These are phyloP conservation scores for Drosophila quadrilineata DNA, from an alignment of 1,140 invertebrate genomes.

Conservation along the genomic window DNA sequence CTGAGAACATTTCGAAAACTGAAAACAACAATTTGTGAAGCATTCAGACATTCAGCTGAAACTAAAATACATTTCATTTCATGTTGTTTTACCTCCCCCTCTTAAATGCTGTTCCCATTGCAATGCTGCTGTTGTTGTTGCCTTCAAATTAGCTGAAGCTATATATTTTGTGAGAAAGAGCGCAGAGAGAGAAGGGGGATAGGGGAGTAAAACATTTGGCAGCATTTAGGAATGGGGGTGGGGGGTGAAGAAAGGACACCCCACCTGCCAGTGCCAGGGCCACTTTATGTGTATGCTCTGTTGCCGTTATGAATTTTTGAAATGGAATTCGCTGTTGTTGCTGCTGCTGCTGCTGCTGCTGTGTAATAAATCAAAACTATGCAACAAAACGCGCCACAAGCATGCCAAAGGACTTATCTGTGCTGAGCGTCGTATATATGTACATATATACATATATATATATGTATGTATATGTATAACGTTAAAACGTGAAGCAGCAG, in stretches of 20 bases:
- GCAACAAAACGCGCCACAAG: constrained; percentile 77
- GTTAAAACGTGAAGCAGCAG: constrained; percentile 32
- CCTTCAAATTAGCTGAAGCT: constrained; percentile 26
- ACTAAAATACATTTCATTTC: too few species aligned
- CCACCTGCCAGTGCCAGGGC: constrained; percentile 23
- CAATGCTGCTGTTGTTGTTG: not conserved
- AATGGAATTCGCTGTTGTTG: constrained; percentile 58
- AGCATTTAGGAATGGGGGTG: not conserved
- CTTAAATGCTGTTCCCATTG: not conserved
- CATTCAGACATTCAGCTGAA: too few species aligned
- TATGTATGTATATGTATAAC: not conserved
- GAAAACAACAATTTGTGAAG: too few species aligned
- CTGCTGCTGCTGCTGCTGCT: constrained; percentile 24
- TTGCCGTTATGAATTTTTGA: constrained; percentile 72
- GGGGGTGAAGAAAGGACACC: too few species aligned
- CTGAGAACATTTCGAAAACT: too few species aligned
- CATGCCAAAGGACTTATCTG: constrained; percentile 75
- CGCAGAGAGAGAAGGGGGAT: too few species aligned
- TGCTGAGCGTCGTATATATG: constrained; percentile 55
- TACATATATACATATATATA: too few species aligned
- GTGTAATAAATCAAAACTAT: constrained; percentile 78
- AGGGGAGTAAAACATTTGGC: constrained; percentile 36
- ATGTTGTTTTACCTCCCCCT: too few species aligned
- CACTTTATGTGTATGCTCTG: constrained; percentile 42
- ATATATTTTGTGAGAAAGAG: constrained; percentile 55